phyloP scores from a whole-genome alignment of 1,140 invertebrate species.

The Triops longicaudatus region DNA sequence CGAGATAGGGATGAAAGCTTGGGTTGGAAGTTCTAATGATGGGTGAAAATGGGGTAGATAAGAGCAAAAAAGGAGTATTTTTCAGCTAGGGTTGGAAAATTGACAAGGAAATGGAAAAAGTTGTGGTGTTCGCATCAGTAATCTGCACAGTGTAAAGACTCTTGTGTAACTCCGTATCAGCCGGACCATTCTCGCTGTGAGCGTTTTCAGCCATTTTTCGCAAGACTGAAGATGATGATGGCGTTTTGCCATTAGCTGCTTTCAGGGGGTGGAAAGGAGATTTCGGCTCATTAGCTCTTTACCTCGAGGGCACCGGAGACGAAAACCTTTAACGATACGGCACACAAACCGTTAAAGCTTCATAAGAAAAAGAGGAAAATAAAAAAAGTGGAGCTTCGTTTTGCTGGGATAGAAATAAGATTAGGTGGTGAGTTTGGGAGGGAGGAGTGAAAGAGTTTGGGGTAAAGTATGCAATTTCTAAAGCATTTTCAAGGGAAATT shows the following conservation, averaged over 20 bases:
- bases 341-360: no score
- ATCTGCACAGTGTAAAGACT: not conserved
- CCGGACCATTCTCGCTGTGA: not conserved
- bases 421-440: no score
- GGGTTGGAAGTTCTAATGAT: not conserved
- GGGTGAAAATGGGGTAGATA: not conserved
- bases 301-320: not conserved
- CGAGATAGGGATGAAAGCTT: not conserved
- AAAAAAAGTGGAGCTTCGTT: no score
- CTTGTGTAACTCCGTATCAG: not conserved
- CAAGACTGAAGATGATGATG: not conserved
- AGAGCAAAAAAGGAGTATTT: not conserved
- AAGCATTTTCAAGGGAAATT: no score
- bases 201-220: not conserved
- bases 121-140: not conserved
- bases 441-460: no score
- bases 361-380: no score
- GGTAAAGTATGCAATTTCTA: no score
- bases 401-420: no score
- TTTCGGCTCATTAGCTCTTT: slow-evolving; percentile 4
- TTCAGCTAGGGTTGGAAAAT: no score
- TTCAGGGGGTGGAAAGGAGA: not conserved
- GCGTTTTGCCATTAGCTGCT: slow-evolving; percentile 21
- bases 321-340: no score
- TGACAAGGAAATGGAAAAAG: no score